Evolutionary conservation across 1,140 invertebrate species (phyloP).

Genomic region (Neodiprion pinetum): DNA sequence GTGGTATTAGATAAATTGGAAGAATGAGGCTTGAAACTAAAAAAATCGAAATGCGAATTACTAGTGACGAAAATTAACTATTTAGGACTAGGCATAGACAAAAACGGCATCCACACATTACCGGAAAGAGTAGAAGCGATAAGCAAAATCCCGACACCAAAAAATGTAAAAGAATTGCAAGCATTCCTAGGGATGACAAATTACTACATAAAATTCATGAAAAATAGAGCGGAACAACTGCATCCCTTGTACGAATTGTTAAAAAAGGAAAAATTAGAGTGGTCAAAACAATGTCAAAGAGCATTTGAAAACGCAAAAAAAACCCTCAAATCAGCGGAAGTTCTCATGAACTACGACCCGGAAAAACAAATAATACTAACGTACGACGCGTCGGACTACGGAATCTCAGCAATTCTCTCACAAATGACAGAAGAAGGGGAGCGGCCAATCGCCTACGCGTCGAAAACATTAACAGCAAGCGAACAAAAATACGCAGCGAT

Average conservation of each 20-base stretch:
- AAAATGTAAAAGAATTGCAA: conserved; percentile 44
- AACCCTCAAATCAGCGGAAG: conserved; percentile 40
- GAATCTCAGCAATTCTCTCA: neutral
- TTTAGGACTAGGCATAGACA: conserved; percentile 42
- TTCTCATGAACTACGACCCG: conserved; percentile 50
- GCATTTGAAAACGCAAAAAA: conserved; percentile 43
- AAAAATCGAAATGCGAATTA: conserved; percentile 27
- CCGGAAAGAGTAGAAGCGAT: conserved; percentile 48
- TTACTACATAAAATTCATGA: conserved; percentile 48
- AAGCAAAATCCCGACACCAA: conserved; percentile 44
- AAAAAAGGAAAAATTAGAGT: conserved; percentile 38
- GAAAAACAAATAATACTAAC: conserved; percentile 35
- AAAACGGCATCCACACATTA: conserved; percentile 39
- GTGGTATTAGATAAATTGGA: conserved; percentile 28
- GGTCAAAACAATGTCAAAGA: conserved; percentile 35
- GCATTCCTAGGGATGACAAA: conserved; percentile 53
- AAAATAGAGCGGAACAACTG: conserved; percentile 37
- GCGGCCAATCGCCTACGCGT: conserved; percentile 34
- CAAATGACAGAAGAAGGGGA: conserved; percentile 9
- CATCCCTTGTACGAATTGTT: conserved; percentile 36
- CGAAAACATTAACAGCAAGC: conserved; percentile 33
- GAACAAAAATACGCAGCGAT: conserved; percentile 58
- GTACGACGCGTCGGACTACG: too few relatives aligned
- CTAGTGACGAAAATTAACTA: conserved; percentile 38
- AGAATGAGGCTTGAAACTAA: conserved; percentile 37